Conservation (phyloP, 2,888 invertebrate species). For the Cheiracanthium punctorium region DNA sequence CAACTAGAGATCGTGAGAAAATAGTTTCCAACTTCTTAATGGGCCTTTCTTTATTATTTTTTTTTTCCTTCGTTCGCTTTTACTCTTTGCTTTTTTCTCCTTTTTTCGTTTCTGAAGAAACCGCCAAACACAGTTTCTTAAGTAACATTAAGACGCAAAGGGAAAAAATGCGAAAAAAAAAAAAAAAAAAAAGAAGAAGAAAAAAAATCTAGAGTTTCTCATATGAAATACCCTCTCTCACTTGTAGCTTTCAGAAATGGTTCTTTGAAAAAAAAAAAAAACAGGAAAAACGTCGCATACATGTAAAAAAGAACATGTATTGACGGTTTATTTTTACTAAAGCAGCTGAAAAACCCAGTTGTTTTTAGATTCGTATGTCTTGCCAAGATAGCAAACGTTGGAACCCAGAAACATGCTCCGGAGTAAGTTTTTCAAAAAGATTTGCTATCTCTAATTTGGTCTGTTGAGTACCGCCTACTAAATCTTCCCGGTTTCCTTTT, state of each 20-base stretch:
- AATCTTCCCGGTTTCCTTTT: conserved; percentile 30
- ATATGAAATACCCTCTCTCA: conserved; percentile 63
- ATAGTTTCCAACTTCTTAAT: conserved; percentile 57
- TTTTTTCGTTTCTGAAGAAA: conserved; percentile 46
- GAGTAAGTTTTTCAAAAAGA: conserved; percentile 32
- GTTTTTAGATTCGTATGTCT: conserved; percentile 55
- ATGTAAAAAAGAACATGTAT: conserved; percentile 66
- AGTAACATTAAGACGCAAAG: conserved; percentile 58
- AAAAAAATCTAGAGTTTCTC: conserved; percentile 39
- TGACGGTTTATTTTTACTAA: conserved; percentile 65
- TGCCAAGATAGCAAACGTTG: conserved; percentile 32
- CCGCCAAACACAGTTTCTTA: conserved; percentile 64
- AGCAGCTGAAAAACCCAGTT: conserved; percentile 40
- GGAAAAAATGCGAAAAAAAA: conserved; percentile 26
- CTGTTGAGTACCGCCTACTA: conserved; percentile 42
- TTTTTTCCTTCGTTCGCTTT: conserved; percentile 30
- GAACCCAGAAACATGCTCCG: conserved; percentile 14
- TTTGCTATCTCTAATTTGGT: conserved; percentile 56
- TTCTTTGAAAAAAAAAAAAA: conserved; percentile 27
- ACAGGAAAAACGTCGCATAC: conserved; percentile 21
- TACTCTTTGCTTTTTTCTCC: conserved; percentile 30
- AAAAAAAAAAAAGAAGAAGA: conserved; percentile 29
- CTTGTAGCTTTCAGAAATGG: conserved; percentile 64
- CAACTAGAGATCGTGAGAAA: conserved; percentile 49
- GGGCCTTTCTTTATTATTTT: neutral